phyloP scores from a whole-genome alignment of 1,140 invertebrate genomes.

The Rhagoletis pomonella region DNA sequence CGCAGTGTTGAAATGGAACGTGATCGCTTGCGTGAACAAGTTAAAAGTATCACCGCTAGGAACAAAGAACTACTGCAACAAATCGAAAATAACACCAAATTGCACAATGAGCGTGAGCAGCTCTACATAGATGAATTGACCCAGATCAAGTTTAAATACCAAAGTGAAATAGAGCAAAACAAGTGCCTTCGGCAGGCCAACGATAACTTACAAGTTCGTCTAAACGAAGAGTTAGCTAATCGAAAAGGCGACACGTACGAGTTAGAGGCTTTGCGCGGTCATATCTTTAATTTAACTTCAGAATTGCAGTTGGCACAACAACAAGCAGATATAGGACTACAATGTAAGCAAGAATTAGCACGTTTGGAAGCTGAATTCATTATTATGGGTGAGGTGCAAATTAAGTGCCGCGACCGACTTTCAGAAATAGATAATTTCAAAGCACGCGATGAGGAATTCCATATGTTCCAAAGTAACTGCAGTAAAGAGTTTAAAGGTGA shows the following conservation, averaged over 20 bases:
- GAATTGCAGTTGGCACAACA: conserved; percentile 71
- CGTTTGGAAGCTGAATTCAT: conserved; percentile 70
- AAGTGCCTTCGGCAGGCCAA: conserved; percentile 70
- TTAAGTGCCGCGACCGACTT: conserved; percentile 75
- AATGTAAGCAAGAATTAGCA: conserved; percentile 70
- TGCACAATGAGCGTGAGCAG: conserved; percentile 77
- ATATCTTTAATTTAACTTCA: conserved; percentile 69
- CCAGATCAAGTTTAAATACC: conserved; percentile 76
- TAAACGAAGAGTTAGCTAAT: conserved; percentile 64
- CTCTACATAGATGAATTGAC: conserved; percentile 76
- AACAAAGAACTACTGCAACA: conserved; percentile 71
- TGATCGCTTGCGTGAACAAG: conserved; percentile 82
- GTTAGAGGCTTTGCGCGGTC: conserved; percentile 66
- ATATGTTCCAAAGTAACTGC: conserved; percentile 73
- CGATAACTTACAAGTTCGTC: conserved; percentile 75
- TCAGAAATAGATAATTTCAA: conserved; percentile 71
- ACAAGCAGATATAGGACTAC: conserved; percentile 67
- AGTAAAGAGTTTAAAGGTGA: conserved; percentile 74
- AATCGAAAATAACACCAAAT: conserved; percentile 71
- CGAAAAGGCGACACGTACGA: conserved; percentile 66
- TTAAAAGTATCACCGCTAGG: conserved; percentile 81
- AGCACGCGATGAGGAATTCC: conserved; percentile 73
- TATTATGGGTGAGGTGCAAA: conserved; percentile 75
- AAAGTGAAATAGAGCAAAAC: conserved; percentile 75
- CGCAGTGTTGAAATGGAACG: conserved; percentile 89